Evolutionary conservation across 2,888 invertebrate species (phyloP), one percentile per base, ranked within the genome.

Genomic region (Drosophila formosana): DNA sequence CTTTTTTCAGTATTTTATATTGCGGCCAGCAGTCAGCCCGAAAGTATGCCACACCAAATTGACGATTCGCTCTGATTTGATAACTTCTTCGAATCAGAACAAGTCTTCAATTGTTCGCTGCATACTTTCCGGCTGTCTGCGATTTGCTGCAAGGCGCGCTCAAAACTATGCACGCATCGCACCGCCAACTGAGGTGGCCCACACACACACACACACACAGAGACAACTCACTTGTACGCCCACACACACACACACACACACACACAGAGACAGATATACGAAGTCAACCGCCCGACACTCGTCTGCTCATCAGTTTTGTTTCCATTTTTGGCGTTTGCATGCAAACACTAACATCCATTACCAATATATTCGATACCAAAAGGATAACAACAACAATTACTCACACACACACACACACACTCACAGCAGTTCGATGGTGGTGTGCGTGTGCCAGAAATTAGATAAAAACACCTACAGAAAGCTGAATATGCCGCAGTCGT

Each of bases 401-500:
- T 53, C 62, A 63, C 46, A 60, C 30, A 60, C 51, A 68, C 43
- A 66, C 37, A 62, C 49, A 55, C 55, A 68, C 26, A 51, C 11
- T 1, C 18, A 18, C 18, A 18, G 18, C 26, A 45, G 61, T 2
- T 9, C 47, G 41, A 43, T 32, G 46, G 11, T 72, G 46, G 84
- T 84, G 73, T 84, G 76, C 88, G 85, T 89, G 80, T 56, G 76
- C 72, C 53, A 75, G 72, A 87, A 89, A 85, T 86, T 90, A 88
- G 90, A 91, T 91, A 91, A 91, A 75, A 91, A 90, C 88, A 89
- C 87, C 86, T 84, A 89, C 84, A 66, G 72, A 75, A 65, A 65
- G 83, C 76, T 82, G 84, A 88, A 84, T 88, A 89, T 86, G 86
- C 78, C 89, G 78, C 90, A 91, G 90, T 91, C 87, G 76, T 72